Evolutionary conservation across 2,888 invertebrate genomes (phyloP).

Genomic region (Spialia ferax): DNA sequence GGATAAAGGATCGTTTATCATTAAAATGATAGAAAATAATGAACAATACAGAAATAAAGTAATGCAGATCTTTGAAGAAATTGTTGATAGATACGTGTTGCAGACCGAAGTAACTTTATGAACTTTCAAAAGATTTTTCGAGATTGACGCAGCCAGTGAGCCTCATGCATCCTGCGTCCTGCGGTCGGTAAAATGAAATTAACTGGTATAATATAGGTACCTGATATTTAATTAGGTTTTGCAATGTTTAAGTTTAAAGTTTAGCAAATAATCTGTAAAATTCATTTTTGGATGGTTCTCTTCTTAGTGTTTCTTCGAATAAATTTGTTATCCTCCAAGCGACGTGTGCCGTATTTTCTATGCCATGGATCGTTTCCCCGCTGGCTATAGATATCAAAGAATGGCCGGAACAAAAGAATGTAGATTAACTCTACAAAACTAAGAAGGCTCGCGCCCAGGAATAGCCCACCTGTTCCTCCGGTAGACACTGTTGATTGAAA

Average conservation of each 20-base stretch:
- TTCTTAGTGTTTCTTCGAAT: slow-evolving; percentile 25
- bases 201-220: too few species aligned
- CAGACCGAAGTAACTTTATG: not conserved
- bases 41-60: slow-evolving; percentile 79
- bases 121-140: not conserved
- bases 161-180: too few species aligned
- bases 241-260: too few species aligned
- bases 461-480: slow-evolving; percentile 89
- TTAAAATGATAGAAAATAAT: slow-evolving; percentile 83
- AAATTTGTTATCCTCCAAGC: slow-evolving; percentile 69
- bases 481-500: slow-evolving; percentile 85
- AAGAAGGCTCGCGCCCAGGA: slow-evolving; percentile 89
- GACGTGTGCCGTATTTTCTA: slow-evolving; percentile 67
- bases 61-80: slow-evolving; percentile 84
- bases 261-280: not conserved
- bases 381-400: slow-evolving; percentile 77
- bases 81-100: slow-evolving; percentile 77
- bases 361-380: slow-evolving; percentile 77
- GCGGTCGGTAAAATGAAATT: too few species aligned
- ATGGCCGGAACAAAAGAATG: slow-evolving; percentile 81
- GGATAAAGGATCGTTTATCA: slow-evolving; percentile 84
- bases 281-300: slow-evolving; percentile 12
- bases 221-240: too few species aligned
- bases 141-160: too few species aligned
- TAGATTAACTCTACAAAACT: slow-evolving; percentile 89